These are phyloP conservation scores for Carassius auratus DNA, from an alignment of 2,113 vertebrate genomes.

Conservation along the genomic window DNA sequence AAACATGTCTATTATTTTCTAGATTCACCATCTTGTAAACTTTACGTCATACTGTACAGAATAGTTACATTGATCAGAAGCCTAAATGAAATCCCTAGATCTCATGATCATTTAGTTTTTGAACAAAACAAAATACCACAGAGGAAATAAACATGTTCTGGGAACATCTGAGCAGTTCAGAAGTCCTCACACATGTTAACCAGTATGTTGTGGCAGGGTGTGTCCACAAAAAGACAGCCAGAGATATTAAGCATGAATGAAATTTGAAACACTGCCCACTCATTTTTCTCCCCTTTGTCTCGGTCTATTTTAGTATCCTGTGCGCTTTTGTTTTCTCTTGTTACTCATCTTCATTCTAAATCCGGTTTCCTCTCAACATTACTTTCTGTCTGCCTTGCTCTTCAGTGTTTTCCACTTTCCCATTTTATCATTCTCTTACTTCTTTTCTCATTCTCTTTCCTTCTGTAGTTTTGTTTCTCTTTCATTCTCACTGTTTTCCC, in stretches of 20 bases:
- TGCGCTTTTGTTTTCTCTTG: background rate
- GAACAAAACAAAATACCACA: background rate
- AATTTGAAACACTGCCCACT: conserved; percentile 19
- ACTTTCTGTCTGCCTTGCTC: background rate
- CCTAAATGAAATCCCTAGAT: background rate
- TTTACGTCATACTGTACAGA: background rate
- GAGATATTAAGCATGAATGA: background rate
- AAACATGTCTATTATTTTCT: background rate
- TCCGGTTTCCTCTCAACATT: conserved; percentile 1
- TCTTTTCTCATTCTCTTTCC: background rate
- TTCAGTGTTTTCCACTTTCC: background rate
- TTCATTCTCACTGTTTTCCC: background rate
- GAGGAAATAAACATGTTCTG: background rate
- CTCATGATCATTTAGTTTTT: background rate
- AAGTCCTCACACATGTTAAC: background rate
- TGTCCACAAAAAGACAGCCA: conserved; percentile 1
- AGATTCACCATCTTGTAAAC: background rate
- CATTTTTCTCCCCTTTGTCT: background rate
- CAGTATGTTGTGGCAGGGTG: background rate
- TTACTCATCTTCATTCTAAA: background rate
- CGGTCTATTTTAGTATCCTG: background rate
- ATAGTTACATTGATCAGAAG: background rate
- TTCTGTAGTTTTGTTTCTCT: background rate
- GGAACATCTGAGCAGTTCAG: background rate
- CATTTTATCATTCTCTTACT: background rate